These are phyloP conservation scores for Callopanchax toddi DNA, from an alignment of 2,113 vertebrate genomes.

Conservation along the genomic window DNA sequence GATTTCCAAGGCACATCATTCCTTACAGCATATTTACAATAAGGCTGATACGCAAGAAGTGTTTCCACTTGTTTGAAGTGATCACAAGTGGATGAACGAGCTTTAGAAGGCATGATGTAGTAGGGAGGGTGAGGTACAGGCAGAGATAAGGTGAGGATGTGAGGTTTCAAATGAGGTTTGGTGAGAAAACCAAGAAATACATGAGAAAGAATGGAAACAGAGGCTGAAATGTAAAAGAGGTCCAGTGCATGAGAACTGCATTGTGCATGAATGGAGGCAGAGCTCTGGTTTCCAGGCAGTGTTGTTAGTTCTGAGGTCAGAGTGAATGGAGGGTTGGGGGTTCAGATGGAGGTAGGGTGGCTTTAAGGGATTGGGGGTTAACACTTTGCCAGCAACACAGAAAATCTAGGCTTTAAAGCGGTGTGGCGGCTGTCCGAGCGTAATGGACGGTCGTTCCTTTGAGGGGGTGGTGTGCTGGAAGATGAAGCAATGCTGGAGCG, in stretches of 20 bases:
- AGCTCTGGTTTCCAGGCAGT: slow-evolving; percentile 31
- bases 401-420: not conserved
- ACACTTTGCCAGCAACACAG: slow-evolving; percentile 7
- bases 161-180: too few relatives aligned
- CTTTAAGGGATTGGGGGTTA: slow-evolving; percentile 23
- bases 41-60: too few relatives aligned
- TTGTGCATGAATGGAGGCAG: slow-evolving; percentile 35
- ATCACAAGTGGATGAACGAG: not conserved
- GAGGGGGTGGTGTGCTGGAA: slow-evolving; percentile 9
- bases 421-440: not conserved
- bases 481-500: slow-evolving; percentile 8
- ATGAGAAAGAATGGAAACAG: not conserved
- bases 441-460: not conserved
- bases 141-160: not conserved
- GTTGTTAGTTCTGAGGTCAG: slow-evolving; percentile 23
- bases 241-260: slow-evolving; percentile 8
- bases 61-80: not conserved
- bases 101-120: not conserved
- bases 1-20: not conserved
- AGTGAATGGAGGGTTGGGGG: slow-evolving; percentile 2
- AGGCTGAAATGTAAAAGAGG: not conserved
- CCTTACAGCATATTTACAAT: not conserved
- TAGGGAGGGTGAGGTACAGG: not conserved
- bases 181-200: slow-evolving; percentile 4
- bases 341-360: not conserved